Evolutionary conservation across 30 jellyfish, hydroid and myxozoan species (phyloP).

Genomic region (Cassiopea xamachana): DNA sequence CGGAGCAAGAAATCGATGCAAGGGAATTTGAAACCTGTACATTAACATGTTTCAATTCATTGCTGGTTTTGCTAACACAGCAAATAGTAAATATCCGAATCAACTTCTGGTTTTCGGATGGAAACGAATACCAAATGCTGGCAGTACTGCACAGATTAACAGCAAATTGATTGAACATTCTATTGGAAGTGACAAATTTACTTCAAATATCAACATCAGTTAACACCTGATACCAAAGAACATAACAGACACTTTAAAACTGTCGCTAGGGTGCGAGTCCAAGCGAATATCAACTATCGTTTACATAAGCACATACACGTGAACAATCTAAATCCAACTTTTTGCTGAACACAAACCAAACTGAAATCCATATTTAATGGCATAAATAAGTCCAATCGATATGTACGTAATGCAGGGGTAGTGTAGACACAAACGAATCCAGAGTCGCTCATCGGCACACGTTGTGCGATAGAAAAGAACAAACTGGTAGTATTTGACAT

Average conservation of each 20-base stretch:
- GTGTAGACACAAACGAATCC: background rate
- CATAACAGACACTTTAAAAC: background rate
- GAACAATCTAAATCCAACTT: background rate
- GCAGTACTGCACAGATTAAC: too few relatives aligned
- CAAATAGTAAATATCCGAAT: too few relatives aligned
- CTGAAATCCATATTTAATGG: slow-evolving; percentile 40
- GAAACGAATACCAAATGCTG: too few relatives aligned
- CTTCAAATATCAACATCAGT: too few relatives aligned
- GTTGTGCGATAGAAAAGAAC: background rate
- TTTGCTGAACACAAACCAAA: background rate
- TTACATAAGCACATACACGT: background rate
- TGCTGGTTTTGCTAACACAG: too few relatives aligned
- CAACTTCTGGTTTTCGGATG: too few relatives aligned
- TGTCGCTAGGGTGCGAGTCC: background rate
- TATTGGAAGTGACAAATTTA: too few relatives aligned
- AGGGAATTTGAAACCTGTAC: too few relatives aligned
- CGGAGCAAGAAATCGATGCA: too few relatives aligned
- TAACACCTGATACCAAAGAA: background rate
- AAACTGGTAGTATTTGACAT: background rate
- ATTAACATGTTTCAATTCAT: too few relatives aligned
- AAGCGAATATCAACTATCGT: background rate
- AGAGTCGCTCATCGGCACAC: slow-evolving; percentile 1
- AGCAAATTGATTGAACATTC: too few relatives aligned
- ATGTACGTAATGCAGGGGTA: too few relatives aligned
- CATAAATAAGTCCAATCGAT: background rate